Percentiles rank a stretch among this genome's conserved stretches.
Conservation (phyloP, 2,888 invertebrate genomes). For the Oscheius onirici region DNA sequence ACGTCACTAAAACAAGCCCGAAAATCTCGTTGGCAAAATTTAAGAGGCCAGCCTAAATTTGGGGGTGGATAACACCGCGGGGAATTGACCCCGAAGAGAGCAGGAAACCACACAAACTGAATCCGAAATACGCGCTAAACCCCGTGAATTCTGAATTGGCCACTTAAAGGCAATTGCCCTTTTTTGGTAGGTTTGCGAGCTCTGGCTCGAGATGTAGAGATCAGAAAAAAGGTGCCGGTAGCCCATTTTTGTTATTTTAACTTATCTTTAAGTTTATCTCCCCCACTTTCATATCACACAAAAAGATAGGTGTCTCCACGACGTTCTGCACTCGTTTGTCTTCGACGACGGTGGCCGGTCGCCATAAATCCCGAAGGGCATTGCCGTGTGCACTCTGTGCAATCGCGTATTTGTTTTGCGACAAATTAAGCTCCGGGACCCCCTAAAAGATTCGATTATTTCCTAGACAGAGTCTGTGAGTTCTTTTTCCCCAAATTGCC, state of each 20-base stretch:
- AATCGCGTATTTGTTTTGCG: conserved; percentile 31
- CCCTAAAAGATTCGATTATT: conserved; percentile 26
- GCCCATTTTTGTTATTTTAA: no score
- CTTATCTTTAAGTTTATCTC: no score
- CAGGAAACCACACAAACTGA: neutral
- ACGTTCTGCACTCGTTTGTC: conserved; percentile 25
- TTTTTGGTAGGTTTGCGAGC: no score
- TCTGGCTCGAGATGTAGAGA: no score
- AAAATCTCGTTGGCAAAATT: conserved; percentile 21
- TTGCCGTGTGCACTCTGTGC: conserved; percentile 29
- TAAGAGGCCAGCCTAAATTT: conserved; percentile 3
- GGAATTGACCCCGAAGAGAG: conserved; percentile 9
- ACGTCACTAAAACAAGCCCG: neutral
- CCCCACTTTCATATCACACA: no score
- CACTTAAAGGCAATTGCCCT: no score
- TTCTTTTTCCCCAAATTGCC: conserved; percentile 13
- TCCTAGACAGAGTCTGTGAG: conserved; percentile 4
- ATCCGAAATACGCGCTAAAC: neutral
- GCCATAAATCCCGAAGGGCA: conserved; percentile 30
- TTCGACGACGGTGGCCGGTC: conserved; percentile 27
- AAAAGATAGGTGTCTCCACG: neutral
- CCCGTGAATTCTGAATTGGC: no score
- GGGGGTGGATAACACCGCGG: conserved; percentile 23
- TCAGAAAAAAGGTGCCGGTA: no score
- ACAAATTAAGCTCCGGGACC: conserved; percentile 32